Evolutionary conservation across 2,797 vertebrate genomes (phyloP).

Genomic region (Rousettus madagascariensis): DNA sequence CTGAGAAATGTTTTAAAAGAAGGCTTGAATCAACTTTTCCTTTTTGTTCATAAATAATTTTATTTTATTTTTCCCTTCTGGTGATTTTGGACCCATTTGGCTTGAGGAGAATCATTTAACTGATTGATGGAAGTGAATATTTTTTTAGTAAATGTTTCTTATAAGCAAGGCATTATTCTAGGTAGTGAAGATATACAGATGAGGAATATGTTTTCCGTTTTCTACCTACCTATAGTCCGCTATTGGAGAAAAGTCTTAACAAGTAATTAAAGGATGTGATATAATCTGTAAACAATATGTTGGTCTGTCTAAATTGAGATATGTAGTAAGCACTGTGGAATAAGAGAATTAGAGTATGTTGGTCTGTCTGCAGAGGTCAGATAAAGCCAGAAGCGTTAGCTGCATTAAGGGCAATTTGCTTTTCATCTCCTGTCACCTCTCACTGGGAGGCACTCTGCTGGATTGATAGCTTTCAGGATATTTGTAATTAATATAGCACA

Average conservation of each 20-base stretch:
- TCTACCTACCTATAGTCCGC: background rate
- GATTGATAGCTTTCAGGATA: background rate
- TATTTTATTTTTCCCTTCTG: background rate
- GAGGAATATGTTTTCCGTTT: background rate
- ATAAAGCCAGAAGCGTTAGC: background rate
- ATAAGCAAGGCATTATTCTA: background rate
- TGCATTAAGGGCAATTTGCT: background rate
- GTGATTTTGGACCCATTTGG: background rate
- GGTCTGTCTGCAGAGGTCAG: background rate
- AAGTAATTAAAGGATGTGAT: background rate
- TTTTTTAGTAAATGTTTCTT: background rate
- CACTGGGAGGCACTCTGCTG: background rate
- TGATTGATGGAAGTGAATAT: background rate
- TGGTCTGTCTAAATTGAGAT: background rate
- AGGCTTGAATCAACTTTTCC: background rate
- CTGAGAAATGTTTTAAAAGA: conserved; percentile 10
- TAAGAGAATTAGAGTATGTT: background rate
- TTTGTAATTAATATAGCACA: conserved; percentile 10
- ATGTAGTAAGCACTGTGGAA: background rate
- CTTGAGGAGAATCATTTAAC: background rate
- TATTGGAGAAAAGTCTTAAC: background rate
- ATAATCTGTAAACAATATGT: background rate
- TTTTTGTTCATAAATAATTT: background rate
- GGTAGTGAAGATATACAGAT: background rate
- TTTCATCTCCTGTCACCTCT: background rate